These are phyloP conservation scores for Theropithecus gelada DNA, from an alignment of 2,113 vertebrate genomes.

Conservation along the genomic window DNA sequence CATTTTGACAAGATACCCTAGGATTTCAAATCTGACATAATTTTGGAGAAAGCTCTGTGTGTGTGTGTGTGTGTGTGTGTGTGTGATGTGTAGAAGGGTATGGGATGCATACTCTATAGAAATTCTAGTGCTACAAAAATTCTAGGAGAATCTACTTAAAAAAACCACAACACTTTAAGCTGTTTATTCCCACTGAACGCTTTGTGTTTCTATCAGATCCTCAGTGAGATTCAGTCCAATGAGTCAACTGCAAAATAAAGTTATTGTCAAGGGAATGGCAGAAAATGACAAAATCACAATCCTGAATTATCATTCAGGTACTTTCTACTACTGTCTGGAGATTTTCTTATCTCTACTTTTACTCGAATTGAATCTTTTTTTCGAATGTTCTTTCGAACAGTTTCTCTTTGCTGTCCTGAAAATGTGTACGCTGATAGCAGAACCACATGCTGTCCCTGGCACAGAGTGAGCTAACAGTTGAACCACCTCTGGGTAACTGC, in stretches of 20 bases:
- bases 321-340: background rate
- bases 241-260: background rate
- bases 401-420: background rate
- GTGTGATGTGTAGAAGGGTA: background rate
- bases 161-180: background rate
- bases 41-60: background rate
- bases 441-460: background rate
- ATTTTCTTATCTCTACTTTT: background rate
- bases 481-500: background rate
- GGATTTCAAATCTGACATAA: background rate
- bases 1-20: conserved; percentile 37
- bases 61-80: background rate
- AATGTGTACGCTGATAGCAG: background rate
- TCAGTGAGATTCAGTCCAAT: background rate
- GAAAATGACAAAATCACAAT: background rate
- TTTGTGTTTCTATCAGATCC: background rate
- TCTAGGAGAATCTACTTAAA: background rate
- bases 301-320: background rate
- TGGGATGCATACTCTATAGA: background rate
- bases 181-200: background rate
- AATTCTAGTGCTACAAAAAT: background rate
- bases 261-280: background rate
- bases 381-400: background rate
- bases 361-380: background rate
- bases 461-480: background rate